Conservation (phyloP, 2,888 invertebrate genomes). For the Dendrolimus houi region DNA sequence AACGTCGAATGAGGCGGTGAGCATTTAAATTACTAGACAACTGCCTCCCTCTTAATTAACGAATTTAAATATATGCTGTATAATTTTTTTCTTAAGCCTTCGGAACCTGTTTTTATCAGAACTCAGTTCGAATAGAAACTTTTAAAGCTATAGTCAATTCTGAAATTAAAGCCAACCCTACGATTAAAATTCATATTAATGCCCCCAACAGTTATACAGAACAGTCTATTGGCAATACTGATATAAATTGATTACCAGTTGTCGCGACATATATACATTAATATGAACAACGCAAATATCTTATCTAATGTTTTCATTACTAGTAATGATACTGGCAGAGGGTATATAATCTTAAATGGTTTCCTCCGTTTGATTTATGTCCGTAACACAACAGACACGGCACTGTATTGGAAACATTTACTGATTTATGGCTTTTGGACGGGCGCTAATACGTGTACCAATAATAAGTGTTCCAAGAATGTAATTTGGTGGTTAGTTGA, state of each 20-base stretch:
- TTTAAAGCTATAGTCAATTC: too few species aligned
- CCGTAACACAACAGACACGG: slow-evolving; percentile 12
- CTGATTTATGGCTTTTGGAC: slow-evolving; percentile 17
- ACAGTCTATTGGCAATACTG: slow-evolving; percentile 67
- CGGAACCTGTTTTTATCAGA: too few species aligned
- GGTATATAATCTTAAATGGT: slow-evolving; percentile 32
- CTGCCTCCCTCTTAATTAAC: too few species aligned
- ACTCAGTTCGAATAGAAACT: too few species aligned
- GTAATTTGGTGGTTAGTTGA: background rate
- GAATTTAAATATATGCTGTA: too few species aligned
- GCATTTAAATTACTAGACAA: too few species aligned
- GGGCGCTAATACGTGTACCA: background rate
- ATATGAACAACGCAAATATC: slow-evolving; percentile 57
- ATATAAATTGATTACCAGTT: slow-evolving; percentile 73
- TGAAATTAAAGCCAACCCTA: slow-evolving; percentile 40
- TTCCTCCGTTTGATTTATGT: slow-evolving; percentile 16
- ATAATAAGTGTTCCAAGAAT: background rate
- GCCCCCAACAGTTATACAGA: slow-evolving; percentile 60
- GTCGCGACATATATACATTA: slow-evolving; percentile 58
- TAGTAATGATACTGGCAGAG: slow-evolving; percentile 43
- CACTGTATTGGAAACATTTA: slow-evolving; percentile 13
- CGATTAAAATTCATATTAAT: slow-evolving; percentile 62
- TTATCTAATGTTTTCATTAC: slow-evolving; percentile 57
- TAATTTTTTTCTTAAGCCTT: too few species aligned
- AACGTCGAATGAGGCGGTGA: too few species aligned